These are phyloP conservation scores for Zosterops lateralis DNA, from an alignment of 2,113 vertebrate species.

Conservation along the genomic window DNA sequence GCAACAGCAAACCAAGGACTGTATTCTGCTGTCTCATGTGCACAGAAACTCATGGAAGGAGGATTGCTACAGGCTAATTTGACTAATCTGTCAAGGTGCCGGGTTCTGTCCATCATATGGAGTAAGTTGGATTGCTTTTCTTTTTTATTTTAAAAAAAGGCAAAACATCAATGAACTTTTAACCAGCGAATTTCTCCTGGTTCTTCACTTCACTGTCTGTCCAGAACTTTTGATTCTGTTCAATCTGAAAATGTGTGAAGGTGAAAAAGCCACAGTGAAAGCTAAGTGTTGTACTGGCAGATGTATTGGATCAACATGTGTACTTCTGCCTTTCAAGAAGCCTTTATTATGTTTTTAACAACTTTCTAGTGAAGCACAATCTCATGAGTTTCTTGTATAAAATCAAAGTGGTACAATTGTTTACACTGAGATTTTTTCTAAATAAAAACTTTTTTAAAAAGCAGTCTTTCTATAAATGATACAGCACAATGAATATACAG, in stretches of 20 bases:
- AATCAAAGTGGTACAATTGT: constrained; percentile 80
- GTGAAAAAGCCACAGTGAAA: constrained; percentile 24
- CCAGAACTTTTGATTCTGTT: constrained; percentile 5
- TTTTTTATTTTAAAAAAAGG: background rate
- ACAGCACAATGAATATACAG: constrained; percentile 73
- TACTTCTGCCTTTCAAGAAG: constrained; percentile 70
- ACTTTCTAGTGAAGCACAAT: constrained; percentile 71
- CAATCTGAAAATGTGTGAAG: background rate
- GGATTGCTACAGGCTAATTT: background rate
- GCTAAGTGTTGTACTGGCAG: constrained; percentile 46
- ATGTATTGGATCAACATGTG: background rate
- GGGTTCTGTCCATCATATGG: constrained; percentile 48
- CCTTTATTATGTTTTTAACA: constrained; percentile 72
- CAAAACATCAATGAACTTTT: background rate
- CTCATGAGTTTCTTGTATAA: constrained; percentile 73
- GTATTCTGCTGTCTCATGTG: background rate
- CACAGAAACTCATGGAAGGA: constrained; percentile 36
- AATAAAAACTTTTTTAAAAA: constrained; percentile 75
- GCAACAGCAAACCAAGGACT: background rate
- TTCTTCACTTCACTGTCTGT: constrained; percentile 5
- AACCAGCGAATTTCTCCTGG: background rate
- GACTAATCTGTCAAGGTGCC: constrained; percentile 21
- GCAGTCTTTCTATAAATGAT: constrained; percentile 71
- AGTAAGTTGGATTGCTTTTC: background rate
- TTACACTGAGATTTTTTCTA: constrained; percentile 79